These are phyloP conservation scores for Tachysurus vachellii DNA, from an alignment of 2,113 vertebrate genomes.

Conservation along the genomic window DNA sequence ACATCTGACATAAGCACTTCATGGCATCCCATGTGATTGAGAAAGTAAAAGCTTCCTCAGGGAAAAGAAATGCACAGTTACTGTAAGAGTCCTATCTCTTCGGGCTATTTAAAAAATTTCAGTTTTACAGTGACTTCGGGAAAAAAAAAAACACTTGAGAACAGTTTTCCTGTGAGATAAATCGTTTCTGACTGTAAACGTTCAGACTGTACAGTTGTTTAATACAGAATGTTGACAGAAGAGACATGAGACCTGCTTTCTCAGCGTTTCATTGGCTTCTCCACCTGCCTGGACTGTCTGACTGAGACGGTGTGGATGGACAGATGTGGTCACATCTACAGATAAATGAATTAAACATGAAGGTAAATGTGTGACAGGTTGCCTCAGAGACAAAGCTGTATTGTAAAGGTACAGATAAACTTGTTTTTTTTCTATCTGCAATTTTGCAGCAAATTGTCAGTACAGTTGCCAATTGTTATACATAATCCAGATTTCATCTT, in stretches of 20 bases:
- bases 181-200: slow-evolving; percentile 22
- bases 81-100: slow-evolving; percentile 29
- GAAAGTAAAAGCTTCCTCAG: background rate
- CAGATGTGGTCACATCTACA: background rate
- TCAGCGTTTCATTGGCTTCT: slow-evolving; percentile 3
- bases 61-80: background rate
- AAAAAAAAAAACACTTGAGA: background rate
- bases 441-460: background rate
- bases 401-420: slow-evolving; percentile 12
- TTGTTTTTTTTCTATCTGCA: background rate
- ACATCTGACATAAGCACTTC: slow-evolving; percentile 43
- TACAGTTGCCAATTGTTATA: background rate
- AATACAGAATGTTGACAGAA: slow-evolving; percentile 15
- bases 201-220: slow-evolving; percentile 20
- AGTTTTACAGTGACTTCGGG: background rate
- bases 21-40: slow-evolving; percentile 27
- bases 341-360: slow-evolving; percentile 24
- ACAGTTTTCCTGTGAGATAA: slow-evolving; percentile 5
- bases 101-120: background rate
- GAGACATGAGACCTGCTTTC: background rate
- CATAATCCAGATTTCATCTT: slow-evolving; percentile 3
- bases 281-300: slow-evolving; percentile 1
- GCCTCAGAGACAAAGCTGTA: slow-evolving; percentile 9
- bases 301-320: background rate
- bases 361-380: slow-evolving; percentile 4